These are phyloP conservation scores for Gallinago media DNA, from an alignment of 2,113 vertebrate species.

Conservation along the genomic window DNA sequence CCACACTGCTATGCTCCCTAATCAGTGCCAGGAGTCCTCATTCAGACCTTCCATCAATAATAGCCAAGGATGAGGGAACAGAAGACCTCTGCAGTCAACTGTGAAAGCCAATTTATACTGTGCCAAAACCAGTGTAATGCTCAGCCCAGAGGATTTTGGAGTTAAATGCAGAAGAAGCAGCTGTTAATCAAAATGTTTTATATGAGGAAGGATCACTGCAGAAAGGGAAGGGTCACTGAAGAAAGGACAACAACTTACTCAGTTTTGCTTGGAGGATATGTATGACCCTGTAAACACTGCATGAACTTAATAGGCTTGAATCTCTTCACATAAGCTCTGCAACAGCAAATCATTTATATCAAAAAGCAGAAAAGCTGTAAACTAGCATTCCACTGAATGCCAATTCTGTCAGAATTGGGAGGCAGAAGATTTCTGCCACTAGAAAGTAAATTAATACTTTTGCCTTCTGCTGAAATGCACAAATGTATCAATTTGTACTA, in stretches of 20 bases:
- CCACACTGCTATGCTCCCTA: neutral
- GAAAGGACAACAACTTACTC: neutral
- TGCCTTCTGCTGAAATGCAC: neutral
- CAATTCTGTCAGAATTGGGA: neutral
- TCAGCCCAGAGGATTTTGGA: constrained; percentile 33
- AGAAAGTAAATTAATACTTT: neutral
- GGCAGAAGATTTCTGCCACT: neutral
- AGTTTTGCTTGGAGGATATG: neutral
- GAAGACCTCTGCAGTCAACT: neutral
- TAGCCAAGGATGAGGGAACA: constrained; percentile 29
- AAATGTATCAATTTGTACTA: neutral
- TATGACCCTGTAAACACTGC: neutral
- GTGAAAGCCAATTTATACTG: constrained; percentile 54
- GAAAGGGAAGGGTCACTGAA: neutral
- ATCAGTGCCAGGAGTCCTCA: neutral
- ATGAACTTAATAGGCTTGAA: neutral
- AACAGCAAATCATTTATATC: neutral
- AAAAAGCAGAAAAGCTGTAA: neutral
- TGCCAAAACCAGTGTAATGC: constrained; percentile 61
- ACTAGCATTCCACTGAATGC: neutral
- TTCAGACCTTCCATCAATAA: constrained; percentile 35
- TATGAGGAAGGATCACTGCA: neutral
- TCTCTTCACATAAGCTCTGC: neutral
- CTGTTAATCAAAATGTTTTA: constrained; percentile 16
- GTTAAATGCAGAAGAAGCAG: constrained; percentile 48